phyloP scores from a whole-genome alignment of 2,888 invertebrate species.

The Luffia ferchaultella region DNA sequence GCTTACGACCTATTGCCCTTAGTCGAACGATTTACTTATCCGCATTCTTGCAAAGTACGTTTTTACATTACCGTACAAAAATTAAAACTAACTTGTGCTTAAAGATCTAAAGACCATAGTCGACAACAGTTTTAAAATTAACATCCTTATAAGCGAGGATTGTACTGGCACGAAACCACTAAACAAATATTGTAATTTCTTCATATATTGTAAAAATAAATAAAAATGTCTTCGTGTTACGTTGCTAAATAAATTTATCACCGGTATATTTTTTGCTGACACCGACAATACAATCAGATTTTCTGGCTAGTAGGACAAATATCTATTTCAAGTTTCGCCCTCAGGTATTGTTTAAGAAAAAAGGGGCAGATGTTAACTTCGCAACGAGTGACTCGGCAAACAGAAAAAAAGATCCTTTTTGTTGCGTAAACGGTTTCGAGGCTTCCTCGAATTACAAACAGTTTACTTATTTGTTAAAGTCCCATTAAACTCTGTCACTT shows the following conservation, averaged over 20 bases:
- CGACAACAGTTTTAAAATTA: too few species aligned
- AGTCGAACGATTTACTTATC: too few species aligned
- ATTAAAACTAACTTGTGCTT: too few species aligned
- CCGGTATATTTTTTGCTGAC: constrained; percentile 5
- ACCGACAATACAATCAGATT: constrained; percentile 48
- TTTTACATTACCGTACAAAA: too few species aligned
- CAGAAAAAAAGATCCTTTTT: constrained; percentile 40
- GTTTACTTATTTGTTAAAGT: constrained; percentile 64
- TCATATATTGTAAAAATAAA: too few species aligned
- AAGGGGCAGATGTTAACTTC: constrained; percentile 58
- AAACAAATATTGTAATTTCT: too few species aligned
- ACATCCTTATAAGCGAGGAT: too few species aligned
- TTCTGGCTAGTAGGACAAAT: constrained; percentile 63
- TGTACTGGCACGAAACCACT: too few species aligned
- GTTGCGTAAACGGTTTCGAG: constrained; percentile 48
- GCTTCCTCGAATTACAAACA: constrained; percentile 60
- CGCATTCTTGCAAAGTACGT: too few species aligned
- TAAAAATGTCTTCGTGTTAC: too few species aligned
- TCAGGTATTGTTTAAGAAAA: constrained; percentile 37
- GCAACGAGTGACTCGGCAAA: constrained; percentile 38
- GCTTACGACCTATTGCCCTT: too few species aligned
- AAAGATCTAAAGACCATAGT: too few species aligned
- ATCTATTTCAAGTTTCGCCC: constrained; percentile 41
- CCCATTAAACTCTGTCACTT: constrained; percentile 61
- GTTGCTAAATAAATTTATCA: constrained; percentile 11